Base-by-base conservation (phyloP, 2,113 vertebrate species). In the Seriola dumerili region DNA sequence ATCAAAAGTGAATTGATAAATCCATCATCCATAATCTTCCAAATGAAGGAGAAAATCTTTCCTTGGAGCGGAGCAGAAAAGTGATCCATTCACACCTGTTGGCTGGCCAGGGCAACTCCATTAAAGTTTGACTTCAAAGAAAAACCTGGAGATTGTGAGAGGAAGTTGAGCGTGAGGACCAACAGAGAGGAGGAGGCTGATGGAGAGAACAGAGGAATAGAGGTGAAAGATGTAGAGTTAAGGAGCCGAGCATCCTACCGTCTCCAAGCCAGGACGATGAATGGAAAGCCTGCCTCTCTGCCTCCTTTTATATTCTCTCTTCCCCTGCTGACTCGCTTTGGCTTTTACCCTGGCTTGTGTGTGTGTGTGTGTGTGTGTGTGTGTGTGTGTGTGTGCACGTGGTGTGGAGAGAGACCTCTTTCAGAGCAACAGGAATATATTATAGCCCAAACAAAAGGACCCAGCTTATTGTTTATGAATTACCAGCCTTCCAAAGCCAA, bases 401-500 rank as follows among this genome's bases (percentile, higher is more conserved):
- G 36, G 36, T 13, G 16, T 4, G 14, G 40, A 42, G 40, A 42
- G 40, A 42, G 40, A 85, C 85, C 83, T 80, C 89, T 92, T 93
- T 92, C 88, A 96, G 96, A 97, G 96, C 92, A 84, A 88, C 96
- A 96, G 97, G 97, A 97, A 99, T 99, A 98, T 97, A 98, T 99
- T 98, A 98, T 97, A 97, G 96, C 93, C 96, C 95, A 96, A 97
- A 98, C 97, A 99, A 99, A 97, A 97, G 97, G 94, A 95, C 95
- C 48, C 23, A 92, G 95, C 95, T 96, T 97, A 99, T 99, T 99
- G 97, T 99, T 99, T 99, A 98, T 98, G 97, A 98, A 99, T 99
- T 97, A 98, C 97, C 96, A 97, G 97, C 96, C 96, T 97, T 97
- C 95, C 96, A 96, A 91, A 92, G 95, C 96, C 96, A 98, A 98